phyloP scores from a whole-genome alignment of 2,797 vertebrate genomes.

The Protosalanx chinensis region DNA sequence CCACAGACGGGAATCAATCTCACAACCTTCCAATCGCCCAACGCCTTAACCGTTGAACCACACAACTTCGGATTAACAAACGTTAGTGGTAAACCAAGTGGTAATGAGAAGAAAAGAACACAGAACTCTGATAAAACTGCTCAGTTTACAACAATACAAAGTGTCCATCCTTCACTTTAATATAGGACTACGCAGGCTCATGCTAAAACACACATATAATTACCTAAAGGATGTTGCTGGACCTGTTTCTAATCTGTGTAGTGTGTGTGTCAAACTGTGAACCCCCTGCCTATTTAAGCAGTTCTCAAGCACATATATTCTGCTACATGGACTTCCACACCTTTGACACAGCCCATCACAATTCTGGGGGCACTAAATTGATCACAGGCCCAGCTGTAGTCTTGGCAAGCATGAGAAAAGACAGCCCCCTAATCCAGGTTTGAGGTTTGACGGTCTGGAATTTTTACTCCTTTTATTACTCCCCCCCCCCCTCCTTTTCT shows the following conservation, averaged over 20 bases:
- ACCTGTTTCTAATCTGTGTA: slow-evolving; percentile 61
- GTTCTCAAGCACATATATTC: slow-evolving; percentile 44
- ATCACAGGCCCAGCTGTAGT: slow-evolving; percentile 39
- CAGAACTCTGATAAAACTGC: slow-evolving; percentile 70
- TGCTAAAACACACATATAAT: slow-evolving; percentile 62
- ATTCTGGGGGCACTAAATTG: slow-evolving; percentile 33
- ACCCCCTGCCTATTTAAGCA: slow-evolving; percentile 24
- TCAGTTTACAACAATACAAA: slow-evolving; percentile 60
- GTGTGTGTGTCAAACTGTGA: slow-evolving; percentile 29
- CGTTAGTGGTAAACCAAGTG: slow-evolving; percentile 78
- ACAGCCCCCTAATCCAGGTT: slow-evolving; percentile 41
- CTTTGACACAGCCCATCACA: slow-evolving; percentile 43
- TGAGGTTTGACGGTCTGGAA: slow-evolving; percentile 48
- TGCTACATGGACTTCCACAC: slow-evolving; percentile 46
- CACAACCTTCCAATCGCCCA: too few relatives aligned
- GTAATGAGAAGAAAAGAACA: slow-evolving; percentile 78
- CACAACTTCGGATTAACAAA: slow-evolving; percentile 60
- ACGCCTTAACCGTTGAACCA: too few relatives aligned
- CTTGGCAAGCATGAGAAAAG: slow-evolving; percentile 47
- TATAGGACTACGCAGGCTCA: slow-evolving; percentile 62
- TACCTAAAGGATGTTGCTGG: slow-evolving; percentile 50
- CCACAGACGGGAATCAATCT: too few relatives aligned
- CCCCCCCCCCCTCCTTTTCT: not conserved
- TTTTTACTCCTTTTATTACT: slow-evolving; percentile 27
- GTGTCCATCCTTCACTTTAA: slow-evolving; percentile 61